These are phyloP conservation scores for Amphibalanus amphitrite DNA, from an alignment of 1,140 invertebrate species.

Conservation along the genomic window DNA sequence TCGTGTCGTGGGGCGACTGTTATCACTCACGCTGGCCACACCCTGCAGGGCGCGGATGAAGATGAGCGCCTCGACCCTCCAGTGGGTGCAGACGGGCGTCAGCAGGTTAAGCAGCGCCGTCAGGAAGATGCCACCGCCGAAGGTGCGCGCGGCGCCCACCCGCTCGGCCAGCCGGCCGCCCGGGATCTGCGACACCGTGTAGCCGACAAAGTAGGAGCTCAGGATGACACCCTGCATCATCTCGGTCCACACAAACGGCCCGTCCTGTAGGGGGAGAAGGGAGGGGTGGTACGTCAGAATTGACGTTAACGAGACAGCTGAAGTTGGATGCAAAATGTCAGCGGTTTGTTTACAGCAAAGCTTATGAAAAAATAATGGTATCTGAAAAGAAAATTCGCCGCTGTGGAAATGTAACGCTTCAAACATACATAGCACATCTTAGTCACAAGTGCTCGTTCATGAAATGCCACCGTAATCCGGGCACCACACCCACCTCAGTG, in stretches of 20 bases:
- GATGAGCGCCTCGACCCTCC: not conserved
- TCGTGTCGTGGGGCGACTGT: too few species aligned
- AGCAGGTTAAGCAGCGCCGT: slow-evolving; percentile 64
- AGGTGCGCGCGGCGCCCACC: slow-evolving; percentile 64
- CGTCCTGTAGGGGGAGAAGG: slow-evolving; percentile 15
- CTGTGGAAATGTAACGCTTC: too few species aligned
- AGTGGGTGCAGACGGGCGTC: slow-evolving; percentile 39
- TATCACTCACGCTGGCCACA: slow-evolving; percentile 1
- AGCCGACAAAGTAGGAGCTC: slow-evolving; percentile 1
- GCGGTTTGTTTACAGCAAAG: too few species aligned
- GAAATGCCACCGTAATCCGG: slow-evolving; percentile 50
- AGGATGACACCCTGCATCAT: slow-evolving; percentile 25
- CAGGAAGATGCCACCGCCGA: slow-evolving; percentile 57
- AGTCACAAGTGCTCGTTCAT: too few species aligned
- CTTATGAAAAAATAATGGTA: too few species aligned
- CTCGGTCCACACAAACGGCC: slow-evolving; percentile 25
- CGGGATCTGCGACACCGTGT: slow-evolving; percentile 43
- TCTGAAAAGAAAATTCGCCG: too few species aligned
- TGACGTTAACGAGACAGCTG: too few species aligned
- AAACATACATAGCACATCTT: too few species aligned
- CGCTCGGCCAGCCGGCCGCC: slow-evolving; percentile 56
- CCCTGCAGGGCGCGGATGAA: not conserved
- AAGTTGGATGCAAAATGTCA: too few species aligned
- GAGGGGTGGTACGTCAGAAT: too few species aligned
- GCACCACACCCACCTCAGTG: slow-evolving; percentile 4